Base-by-base conservation (phyloP, 1,140 invertebrate species). In the Cotesia vestalis region DNA sequence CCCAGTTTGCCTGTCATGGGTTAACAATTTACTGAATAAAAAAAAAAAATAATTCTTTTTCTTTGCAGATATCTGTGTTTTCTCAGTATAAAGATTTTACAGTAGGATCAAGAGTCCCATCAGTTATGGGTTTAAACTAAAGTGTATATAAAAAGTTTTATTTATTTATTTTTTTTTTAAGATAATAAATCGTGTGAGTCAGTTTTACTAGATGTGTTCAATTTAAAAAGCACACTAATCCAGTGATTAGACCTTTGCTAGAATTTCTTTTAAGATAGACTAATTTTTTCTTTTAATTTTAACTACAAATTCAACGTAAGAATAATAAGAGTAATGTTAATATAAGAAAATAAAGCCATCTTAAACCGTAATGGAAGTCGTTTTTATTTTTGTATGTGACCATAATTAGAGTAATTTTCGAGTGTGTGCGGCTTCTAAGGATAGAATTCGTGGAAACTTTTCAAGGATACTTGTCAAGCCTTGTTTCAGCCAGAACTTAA, bases 31-130 rank as follows among this genome's bases (percentile, higher is more conserved):
- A 27, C 46, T 60, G 59, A 60, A 73, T 20, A 36, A 67, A 52
- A 36, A 59, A 61, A 12, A 69, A 53, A 62, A 76, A 51, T 34
- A 77, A 76, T 81, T 75, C 85, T 82, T 81, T 85, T 80, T 76
- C 79, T 78, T 91, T 92, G 76, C 89, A 96, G 95, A 94, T 96
- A 78, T 94, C 93, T 79, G 94, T 96, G 75, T 95, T 95, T 86
- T 95, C 94, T 67, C 93, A 96, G 84, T 95, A 96, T 86, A 95
- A 95, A 89, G 94, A 96, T 89, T 95, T 95, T 85, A 94, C 92
- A 76, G 91, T 95, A 76, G 88, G 90, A 73, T 89, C 89, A 20
- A 85, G 88, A 72, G 89, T 90, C 68, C 81, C 88, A 74, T 89
- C 87, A 36, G 84, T 85, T 17, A 79, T 88, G 73, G 85, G 83